Percentiles rank a stretch among this genome's conserved stretches.
Evolutionary conservation across 2,888 invertebrate genomes (phyloP).

Genomic region (Drosophila mercatorum): DNA sequence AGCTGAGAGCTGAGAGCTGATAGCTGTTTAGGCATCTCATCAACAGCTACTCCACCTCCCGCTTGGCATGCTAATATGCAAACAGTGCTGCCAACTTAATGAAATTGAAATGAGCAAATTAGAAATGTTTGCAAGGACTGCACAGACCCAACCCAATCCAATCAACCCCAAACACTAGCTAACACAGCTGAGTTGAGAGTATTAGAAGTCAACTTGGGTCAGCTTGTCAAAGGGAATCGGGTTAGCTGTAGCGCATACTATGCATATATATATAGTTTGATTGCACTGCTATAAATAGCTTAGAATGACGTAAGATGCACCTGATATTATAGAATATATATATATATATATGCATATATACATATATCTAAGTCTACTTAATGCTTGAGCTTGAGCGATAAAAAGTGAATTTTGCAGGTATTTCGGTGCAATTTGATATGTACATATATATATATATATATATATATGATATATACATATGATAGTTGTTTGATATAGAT

Average conservation of each 20-base stretch:
- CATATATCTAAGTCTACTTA: background rate
- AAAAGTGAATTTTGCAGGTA: background rate
- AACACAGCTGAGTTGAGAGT: background rate
- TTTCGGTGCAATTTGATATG: background rate
- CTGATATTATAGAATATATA: background rate
- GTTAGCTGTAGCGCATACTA: background rate
- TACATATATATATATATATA: too few relatives aligned
- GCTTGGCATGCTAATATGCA: slow-evolving; percentile 77
- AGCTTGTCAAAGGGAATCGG: background rate
- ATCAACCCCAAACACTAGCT: background rate
- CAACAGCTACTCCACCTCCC: slow-evolving; percentile 45
- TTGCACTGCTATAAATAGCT: background rate
- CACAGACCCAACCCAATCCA: background rate
- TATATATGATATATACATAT: background rate
- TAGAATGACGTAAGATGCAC: background rate
- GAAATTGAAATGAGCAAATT: slow-evolving; percentile 79
- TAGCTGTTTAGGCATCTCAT: slow-evolving; percentile 71
- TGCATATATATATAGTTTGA: background rate
- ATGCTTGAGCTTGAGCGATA: background rate
- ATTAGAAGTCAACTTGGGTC: background rate
- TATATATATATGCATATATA: background rate
- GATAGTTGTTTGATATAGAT: background rate
- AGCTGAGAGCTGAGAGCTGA: slow-evolving; percentile 59
- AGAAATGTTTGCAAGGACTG: slow-evolving; percentile 48
- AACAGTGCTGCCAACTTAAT: slow-evolving; percentile 78